Base-by-base conservation (phyloP, 1,140 invertebrate genomes). In the Hypsibius dujardini region DNA sequence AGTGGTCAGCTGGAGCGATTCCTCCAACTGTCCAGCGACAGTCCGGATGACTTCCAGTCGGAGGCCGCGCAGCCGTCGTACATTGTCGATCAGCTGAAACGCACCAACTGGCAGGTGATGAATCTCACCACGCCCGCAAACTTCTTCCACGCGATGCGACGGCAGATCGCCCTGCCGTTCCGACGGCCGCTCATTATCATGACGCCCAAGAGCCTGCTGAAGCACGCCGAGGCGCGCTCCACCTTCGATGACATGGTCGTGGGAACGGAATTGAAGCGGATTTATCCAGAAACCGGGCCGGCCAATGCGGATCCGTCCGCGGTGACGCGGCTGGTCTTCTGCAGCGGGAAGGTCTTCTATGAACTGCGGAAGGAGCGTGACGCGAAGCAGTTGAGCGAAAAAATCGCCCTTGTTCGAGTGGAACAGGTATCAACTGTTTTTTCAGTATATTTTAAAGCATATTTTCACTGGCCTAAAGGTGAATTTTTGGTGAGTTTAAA, bases 41-140 rank as follows among this genome's bases (percentile, higher is more conserved):
- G 98, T 79, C 88, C 90, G 15, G 92, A 97, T 79, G 89, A 92
- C 78, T 90, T 95, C 83, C 93, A 56, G 15, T 59, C 59, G 46
- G 74, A 75, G 14, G 72, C 76, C 47, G 77, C 81, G 71, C 77
- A 75, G 72, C 75, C 76, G n/a, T 77, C 80, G 70, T 83, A 82
- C 80, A 89, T 88, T 76, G 90, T 95, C 42, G 85, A 92, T 70
- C 96, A 98, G 80, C 82, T 98, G n/a, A 90, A 96, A 78, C 93
- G 98, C 75, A 93, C 88, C 77, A 99, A 99, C 81, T 82, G 81
- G 79, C 80, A 86, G 80, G 84, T 92, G 47, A 92, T 92, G n/a
- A 98, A 98, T 79, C 90, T 90, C 79, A 92, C 92, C 40, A 95
- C 92, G 7, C 95, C 96, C 0, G 95, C 91, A 0, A 98, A 96